Evolutionary conservation across 92 coral and sea anemone genomes (phyloP), one percentile per base, ranked within the genome.

Genomic region (Bergia puertoricense): DNA sequence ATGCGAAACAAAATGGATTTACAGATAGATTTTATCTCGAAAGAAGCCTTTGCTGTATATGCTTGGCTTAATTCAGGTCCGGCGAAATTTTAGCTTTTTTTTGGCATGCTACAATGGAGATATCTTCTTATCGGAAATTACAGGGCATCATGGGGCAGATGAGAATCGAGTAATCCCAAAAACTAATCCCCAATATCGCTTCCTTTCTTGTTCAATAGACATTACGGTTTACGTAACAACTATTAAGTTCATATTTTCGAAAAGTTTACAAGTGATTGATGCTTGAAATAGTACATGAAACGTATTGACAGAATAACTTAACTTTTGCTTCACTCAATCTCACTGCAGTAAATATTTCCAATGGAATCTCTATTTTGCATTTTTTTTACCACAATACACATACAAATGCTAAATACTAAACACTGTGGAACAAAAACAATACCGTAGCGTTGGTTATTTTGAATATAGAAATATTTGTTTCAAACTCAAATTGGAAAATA

Each of bases 1-100:
- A 84, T 54, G 41, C 78, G 87, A 84, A 71, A 84, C 45, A 84
- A 48, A 84, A 15, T 46, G 42, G 78, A 84, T 84, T 84, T 71
- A 57, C 9, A 69, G 54, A 72, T 46, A 48, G 57, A 72, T 30
- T 71, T 84, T 84, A 44, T 84, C 87, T 37, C 30, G 6, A 9
- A 66, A 77, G 77, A 82, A 82, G 57, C 56, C 76, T n/a, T 84
- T 48, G 78, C 79, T 43, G 41, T 59, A 5, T 16, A 56, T 36
- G 54, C 23, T 23, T 44, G 83, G 15, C 83, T 22, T 79, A 65
- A 79, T 51, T 80, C 46, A 72, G 79, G n/a, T 71, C 44, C 77
- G 77, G 14, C 37, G 2, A 30, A 46, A 23, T 36, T 7, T 48
- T 48, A 14, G 46, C 2, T 2, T 42, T 76, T 76, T 84, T 40